Percentiles rank a stretch among this genome's conserved stretches.
These are phyloP conservation scores for Nasonia vitripennis DNA, from an alignment of 1,140 invertebrate genomes.

Conservation along the genomic window DNA sequence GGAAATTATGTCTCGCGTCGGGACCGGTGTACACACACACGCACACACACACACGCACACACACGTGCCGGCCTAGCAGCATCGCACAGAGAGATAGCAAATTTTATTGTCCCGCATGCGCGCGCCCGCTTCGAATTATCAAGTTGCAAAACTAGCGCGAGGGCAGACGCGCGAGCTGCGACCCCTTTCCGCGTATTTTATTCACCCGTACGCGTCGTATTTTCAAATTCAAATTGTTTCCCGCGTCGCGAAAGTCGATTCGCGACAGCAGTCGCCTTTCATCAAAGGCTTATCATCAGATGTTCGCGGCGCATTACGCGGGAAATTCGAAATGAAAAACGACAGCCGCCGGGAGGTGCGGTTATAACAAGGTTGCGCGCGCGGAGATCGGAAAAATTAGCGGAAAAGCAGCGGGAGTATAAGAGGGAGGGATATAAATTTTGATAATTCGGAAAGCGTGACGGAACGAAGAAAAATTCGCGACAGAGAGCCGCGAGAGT, in stretches of 20 bases:
- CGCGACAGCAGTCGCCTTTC: background rate
- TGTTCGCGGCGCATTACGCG: background rate
- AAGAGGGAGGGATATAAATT: constrained; percentile 65
- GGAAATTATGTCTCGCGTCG: constrained; percentile 52
- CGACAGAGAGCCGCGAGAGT: constrained; percentile 57
- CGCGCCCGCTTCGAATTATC: constrained; percentile 33
- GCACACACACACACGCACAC: background rate
- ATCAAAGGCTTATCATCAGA: background rate
- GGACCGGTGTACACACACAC: background rate
- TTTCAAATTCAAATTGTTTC: constrained; percentile 53
- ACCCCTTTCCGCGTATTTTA: background rate
- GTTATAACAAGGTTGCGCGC: no score
- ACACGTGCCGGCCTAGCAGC: background rate
- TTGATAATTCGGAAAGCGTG: constrained; percentile 72
- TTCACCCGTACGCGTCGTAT: constrained; percentile 19
- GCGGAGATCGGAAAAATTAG: constrained; percentile 30
- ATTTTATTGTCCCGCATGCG: constrained; percentile 48
- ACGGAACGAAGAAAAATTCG: constrained; percentile 73
- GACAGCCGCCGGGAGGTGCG: no score
- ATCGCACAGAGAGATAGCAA: constrained; percentile 21
- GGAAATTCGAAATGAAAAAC: no score
- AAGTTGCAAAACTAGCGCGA: constrained; percentile 48
- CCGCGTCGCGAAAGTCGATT: constrained; percentile 47
- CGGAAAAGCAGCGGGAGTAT: constrained; percentile 48
- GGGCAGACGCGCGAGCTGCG: background rate